A percentile compares a stretch with the other conserved stretches of the same genome.
phyloP scores from a whole-genome alignment of 2,888 invertebrate genomes.

The Eilema caniola region DNA sequence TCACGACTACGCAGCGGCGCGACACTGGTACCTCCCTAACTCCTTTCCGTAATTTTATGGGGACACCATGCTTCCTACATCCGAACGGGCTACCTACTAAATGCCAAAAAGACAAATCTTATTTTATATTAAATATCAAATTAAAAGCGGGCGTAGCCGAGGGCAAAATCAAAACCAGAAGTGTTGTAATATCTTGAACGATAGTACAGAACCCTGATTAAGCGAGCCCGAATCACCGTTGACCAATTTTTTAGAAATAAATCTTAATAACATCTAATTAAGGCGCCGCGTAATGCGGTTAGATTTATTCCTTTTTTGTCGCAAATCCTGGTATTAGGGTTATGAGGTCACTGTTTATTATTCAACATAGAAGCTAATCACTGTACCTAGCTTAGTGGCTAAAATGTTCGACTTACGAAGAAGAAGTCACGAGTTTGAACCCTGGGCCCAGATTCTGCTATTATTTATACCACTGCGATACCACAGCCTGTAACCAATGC shows the following conservation, averaged over 20 bases:
- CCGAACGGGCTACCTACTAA: too few relatives aligned
- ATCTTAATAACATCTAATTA: conserved; percentile 35
- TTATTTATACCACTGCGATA: too few relatives aligned
- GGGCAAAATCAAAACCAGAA: too few relatives aligned
- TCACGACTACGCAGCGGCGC: too few relatives aligned
- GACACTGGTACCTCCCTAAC: too few relatives aligned
- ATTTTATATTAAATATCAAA: too few relatives aligned
- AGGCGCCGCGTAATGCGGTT: conserved; percentile 18
- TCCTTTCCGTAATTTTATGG: too few relatives aligned
- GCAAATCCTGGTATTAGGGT: conserved; percentile 35
- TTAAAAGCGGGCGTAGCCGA: too few relatives aligned
- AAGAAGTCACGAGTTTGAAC: not conserved
- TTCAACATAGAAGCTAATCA: conserved; percentile 7
- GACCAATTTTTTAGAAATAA: conserved; percentile 27
- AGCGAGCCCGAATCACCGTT: not conserved
- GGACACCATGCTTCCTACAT: too few relatives aligned
- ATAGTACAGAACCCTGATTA: not conserved
- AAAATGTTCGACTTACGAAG: not conserved
- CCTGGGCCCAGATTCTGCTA: too few relatives aligned
- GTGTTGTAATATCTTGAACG: not conserved
- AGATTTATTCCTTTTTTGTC: conserved; percentile 29
- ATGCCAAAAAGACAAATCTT: too few relatives aligned
- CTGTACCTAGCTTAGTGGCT: not conserved
- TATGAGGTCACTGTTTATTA: conserved; percentile 1
- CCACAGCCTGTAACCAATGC: too few relatives aligned